Conservation (phyloP, 2,797 vertebrate genomes). For the Naso thynnoides region DNA sequence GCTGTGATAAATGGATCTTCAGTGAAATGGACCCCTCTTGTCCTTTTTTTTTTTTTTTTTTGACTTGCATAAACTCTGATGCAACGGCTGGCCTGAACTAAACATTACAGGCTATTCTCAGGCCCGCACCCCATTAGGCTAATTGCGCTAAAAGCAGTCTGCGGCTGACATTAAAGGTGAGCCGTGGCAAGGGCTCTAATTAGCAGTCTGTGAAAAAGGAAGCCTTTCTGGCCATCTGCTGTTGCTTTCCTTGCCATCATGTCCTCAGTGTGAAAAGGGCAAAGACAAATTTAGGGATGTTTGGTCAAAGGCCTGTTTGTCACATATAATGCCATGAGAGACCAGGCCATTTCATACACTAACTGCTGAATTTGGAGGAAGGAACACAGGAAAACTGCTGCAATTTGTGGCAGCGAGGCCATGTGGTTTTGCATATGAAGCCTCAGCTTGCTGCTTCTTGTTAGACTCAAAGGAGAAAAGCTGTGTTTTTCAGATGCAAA, state of each 20-base stretch:
- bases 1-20: conserved; percentile 89
- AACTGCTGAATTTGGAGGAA: conserved; percentile 39
- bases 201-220: conserved; percentile 75
- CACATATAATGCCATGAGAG: conserved; percentile 51
- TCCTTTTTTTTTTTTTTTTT: conserved; percentile 67
- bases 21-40: conserved; percentile 50
- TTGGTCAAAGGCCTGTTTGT: conserved; percentile 59
- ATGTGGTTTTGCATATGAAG: conserved; percentile 25
- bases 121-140: conserved; percentile 69
- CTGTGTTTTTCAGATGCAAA: background rate
- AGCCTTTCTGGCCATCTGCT: conserved; percentile 76
- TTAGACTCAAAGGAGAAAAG: conserved; percentile 8
- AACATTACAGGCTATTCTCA: conserved; percentile 62
- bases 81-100: conserved; percentile 38
- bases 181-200: conserved; percentile 71
- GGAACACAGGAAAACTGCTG: conserved; percentile 20
- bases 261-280: conserved; percentile 74
- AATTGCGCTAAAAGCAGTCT: conserved; percentile 77
- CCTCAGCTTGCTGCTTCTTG: conserved; percentile 31
- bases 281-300: conserved; percentile 72
- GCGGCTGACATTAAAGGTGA: conserved; percentile 78
- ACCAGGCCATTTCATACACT: conserved; percentile 44
- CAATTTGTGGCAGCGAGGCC: conserved; percentile 33
- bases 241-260: conserved; percentile 36
- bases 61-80: conserved; percentile 54